Base-by-base conservation (phyloP, 2,113 vertebrate genomes). In the Epinephelus fuscoguttatus region DNA sequence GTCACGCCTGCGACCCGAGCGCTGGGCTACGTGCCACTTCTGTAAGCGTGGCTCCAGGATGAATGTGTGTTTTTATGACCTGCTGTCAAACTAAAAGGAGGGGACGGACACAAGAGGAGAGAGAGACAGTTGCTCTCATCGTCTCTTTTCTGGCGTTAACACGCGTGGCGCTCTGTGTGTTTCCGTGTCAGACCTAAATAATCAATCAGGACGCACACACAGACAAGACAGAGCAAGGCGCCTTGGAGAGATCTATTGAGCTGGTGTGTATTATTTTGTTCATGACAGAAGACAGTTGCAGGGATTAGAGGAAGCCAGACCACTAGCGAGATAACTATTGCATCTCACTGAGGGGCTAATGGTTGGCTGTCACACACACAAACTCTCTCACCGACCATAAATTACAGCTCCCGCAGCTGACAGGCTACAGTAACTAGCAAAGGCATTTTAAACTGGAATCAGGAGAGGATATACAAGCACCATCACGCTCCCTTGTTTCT, bases 31-130 rank as follows among this genome's bases (percentile, higher is more conserved):
- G 50, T 70, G 68, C 68, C 68, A 70, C 68, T 55, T 55, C 50
- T 53, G 30, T 18, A 37, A 55, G 50, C 59, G 75, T 63, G 60
- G 75, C 84, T 84, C 78, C 42, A 53, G 60, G 88, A 95, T 92
- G 90, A 89, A 94, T 92, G 92, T 85, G 84, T 94, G 93, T 94
- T 95, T 94, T 94, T 86, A 87, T 94, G 93, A 95, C 94, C 93
- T 57, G 23, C 82, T 62, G 84, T 90, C 85, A 78, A 53, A 61
- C 45, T 3, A 2, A 30, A 8, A 21, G 27, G 12, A 1, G 52
- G 70, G 18, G 47, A 61, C 25, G 30, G 81, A 78, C 82, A 45
- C 40, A 0, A 80, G 75, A 47, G 14, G 33, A 37, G 23, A 75
- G 53, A 76, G 30, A 61, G 61, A 42, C 5, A 1, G 53, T 4